Evolutionary conservation across 2,797 vertebrate genomes (phyloP).

Genomic region (Sphenodon punctatus): DNA sequence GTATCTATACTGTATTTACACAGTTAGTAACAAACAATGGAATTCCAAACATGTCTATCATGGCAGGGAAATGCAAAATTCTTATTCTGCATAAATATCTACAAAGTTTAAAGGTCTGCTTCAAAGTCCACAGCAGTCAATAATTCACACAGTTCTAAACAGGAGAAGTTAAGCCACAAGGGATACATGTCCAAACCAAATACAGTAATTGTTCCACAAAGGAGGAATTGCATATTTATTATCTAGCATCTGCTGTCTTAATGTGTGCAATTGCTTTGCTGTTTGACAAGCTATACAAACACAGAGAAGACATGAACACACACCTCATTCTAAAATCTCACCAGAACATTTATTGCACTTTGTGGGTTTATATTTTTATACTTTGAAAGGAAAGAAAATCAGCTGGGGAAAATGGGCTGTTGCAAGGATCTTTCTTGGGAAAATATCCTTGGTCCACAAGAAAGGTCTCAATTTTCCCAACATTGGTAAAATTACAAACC

Average conservation of each 20-base stretch:
- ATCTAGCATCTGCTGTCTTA: background rate
- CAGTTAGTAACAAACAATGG: background rate
- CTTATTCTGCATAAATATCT: background rate
- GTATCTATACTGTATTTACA: background rate
- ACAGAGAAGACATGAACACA: background rate
- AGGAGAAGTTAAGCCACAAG: background rate
- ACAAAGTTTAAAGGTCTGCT: background rate
- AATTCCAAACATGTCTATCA: background rate
- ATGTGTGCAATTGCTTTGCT: background rate
- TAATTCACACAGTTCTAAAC: background rate
- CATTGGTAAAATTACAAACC: background rate
- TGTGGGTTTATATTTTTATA: background rate
- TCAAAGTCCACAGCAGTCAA: background rate
- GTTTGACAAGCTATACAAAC: background rate
- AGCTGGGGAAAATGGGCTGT: background rate
- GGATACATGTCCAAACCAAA: background rate
- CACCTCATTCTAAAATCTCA: too few relatives aligned
- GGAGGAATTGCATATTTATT: background rate
- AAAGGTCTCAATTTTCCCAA: background rate
- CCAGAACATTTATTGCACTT: background rate
- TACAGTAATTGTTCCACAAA: background rate
- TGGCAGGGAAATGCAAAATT: background rate
- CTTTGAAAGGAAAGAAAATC: background rate
- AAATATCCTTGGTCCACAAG: background rate
- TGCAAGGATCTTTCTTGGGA: background rate